A percentile compares a stretch with the other conserved stretches of the same genome.
Evolutionary conservation across 1,140 invertebrate species (phyloP).

Genomic region (Penaeus chinensis): DNA sequence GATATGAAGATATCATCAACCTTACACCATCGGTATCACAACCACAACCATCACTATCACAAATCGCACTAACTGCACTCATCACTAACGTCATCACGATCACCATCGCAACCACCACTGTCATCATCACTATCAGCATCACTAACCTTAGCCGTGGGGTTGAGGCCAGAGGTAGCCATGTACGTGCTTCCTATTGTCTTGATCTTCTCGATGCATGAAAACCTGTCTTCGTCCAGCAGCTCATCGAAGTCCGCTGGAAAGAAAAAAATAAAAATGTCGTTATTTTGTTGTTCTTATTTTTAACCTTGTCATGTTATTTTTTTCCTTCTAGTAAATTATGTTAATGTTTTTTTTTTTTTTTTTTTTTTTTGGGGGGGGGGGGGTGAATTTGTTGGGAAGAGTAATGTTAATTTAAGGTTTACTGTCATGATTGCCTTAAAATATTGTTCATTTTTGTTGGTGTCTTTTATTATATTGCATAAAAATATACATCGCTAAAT

Average conservation of each 20-base stretch:
- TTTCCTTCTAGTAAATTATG: neutral
- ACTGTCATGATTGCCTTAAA: too few species aligned
- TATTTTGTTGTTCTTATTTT: neutral
- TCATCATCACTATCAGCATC: neutral
- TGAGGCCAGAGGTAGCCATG: constrained; percentile 98
- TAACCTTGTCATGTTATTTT: neutral
- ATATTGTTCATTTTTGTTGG: too few species aligned
- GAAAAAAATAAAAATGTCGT: neutral
- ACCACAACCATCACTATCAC: neutral
- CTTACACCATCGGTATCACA: neutral
- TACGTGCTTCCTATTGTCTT: constrained; percentile 97
- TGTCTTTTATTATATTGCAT: neutral
- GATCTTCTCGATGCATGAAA: constrained; percentile 96
- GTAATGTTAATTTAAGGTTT: too few species aligned
- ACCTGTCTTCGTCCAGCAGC: constrained; percentile 87
- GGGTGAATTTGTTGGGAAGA: too few species aligned
- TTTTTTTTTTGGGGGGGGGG: too few species aligned
- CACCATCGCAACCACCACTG: too few species aligned
- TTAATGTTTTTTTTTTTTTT: too few species aligned
- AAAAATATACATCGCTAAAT: neutral
- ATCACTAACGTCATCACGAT: too few species aligned
- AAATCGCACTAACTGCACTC: neutral
- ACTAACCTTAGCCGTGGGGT: constrained; percentile 78
- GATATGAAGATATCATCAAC: too few species aligned
- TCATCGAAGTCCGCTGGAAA: constrained; percentile 89